Evolutionary conservation across 1,140 invertebrate species (phyloP), one percentile per base, ranked within the genome.

Genomic region (Achatina immaculata): DNA sequence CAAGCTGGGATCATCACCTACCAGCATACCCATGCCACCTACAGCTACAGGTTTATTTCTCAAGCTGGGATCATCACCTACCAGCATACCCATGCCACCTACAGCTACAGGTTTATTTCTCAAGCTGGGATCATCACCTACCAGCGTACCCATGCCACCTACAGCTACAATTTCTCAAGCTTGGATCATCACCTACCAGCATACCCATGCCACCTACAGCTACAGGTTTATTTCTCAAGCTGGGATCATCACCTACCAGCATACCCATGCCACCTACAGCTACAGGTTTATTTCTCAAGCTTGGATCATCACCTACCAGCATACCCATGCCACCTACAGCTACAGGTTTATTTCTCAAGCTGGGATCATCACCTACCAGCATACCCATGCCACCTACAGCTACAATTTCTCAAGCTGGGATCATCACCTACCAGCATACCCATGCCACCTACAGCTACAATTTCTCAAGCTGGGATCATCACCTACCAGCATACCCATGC

Each of bases 41-140:
- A 95, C 94, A 73, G 94, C 94, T 92, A 95, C 94, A 31, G 94
- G 94, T 83, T 93, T 92, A 78, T 92, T 87, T 81, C 90, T 88
- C 16, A 95, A 88, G 31, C 80, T 72, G 9, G 94, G 94, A 85
- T 94, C 88, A 81, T 95, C 93, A 81, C 92, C 87, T 90, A 94
- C 94, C 88, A 95, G 84, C 94, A 95, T 95, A 3, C 90, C 89
- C 9, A 85, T 87, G 38, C 92, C 86, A 21, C 94, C 94, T 75
- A 95, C 94, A 73, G 94, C 94, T 92, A 95, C 94, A 31, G 94
- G 94, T 83, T 93, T 92, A 78, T 92, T 87, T 81, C 90, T 88
- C 16, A 95, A 88, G 31, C 80, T 72, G 9, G 94, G 94, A 85
- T 94, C 88, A 81, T 95, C 93, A 81, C 92, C 87, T 90, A 94